Conservation (phyloP, 2,113 vertebrate species). For the Odontophorus gujanensis region DNA sequence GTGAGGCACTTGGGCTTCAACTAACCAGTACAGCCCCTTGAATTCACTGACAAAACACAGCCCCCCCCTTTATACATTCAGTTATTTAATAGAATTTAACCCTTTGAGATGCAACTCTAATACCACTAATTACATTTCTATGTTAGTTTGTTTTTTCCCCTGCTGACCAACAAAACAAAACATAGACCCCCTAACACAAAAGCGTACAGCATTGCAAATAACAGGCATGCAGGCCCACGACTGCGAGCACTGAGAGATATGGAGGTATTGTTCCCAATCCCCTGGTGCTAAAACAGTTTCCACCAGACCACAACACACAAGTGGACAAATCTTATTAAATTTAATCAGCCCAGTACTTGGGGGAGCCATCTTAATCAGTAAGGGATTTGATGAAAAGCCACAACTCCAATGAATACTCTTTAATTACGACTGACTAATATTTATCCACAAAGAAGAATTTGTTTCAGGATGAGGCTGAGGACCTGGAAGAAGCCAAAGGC, state of each 20-base stretch:
- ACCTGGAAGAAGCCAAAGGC: constrained; percentile 74
- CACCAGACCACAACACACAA: constrained; percentile 66
- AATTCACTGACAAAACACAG: constrained; percentile 14
- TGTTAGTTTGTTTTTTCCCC: background rate
- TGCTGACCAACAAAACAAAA: background rate
- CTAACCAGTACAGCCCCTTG: background rate
- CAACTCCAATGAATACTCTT: constrained; percentile 64
- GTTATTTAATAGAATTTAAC: background rate
- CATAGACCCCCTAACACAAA: background rate
- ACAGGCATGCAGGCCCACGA: constrained; percentile 1
- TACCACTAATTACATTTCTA: background rate
- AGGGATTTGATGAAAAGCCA: constrained; percentile 78
- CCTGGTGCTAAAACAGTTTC: constrained; percentile 70
- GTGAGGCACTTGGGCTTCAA: background rate
- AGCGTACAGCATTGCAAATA: background rate
- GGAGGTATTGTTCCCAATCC: constrained; percentile 32
- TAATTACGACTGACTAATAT: constrained; percentile 79
- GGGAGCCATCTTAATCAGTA: constrained; percentile 78
- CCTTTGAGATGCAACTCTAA: constrained; percentile 16
- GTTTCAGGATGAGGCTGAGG: constrained; percentile 77
- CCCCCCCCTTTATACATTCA: background rate
- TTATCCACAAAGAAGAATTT: constrained; percentile 79
- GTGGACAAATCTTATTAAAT: constrained; percentile 76
- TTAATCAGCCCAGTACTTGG: constrained; percentile 70
- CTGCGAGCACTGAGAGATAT: background rate